These are phyloP conservation scores for Buathra laborator DNA, from an alignment of 2,888 invertebrate genomes.

Conservation along the genomic window DNA sequence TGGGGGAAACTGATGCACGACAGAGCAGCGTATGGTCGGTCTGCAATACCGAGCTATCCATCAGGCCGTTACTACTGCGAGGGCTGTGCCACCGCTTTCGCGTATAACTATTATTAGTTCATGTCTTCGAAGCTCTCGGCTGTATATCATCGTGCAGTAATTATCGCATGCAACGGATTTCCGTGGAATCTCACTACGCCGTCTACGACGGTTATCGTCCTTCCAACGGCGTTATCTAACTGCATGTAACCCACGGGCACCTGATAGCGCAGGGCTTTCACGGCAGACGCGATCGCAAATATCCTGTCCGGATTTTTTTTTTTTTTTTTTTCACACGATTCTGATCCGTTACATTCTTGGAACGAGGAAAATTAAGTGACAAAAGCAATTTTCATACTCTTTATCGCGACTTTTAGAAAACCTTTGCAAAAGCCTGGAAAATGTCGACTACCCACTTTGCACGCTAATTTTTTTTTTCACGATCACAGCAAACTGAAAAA, in stretches of 20 bases:
- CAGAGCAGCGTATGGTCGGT: neutral
- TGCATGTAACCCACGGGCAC: neutral
- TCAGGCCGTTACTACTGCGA: slow-evolving; percentile 8
- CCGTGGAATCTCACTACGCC: slow-evolving; percentile 19
- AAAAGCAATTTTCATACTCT: no score
- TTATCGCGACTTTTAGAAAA: no score
- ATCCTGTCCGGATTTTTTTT: neutral
- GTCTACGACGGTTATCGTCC: slow-evolving; percentile 27
- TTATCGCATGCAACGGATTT: slow-evolving; percentile 31
- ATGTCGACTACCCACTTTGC: no score
- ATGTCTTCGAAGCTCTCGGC: slow-evolving; percentile 10
- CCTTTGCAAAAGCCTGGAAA: no score
- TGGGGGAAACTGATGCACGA: neutral
- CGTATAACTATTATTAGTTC: slow-evolving; percentile 30
- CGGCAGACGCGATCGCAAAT: neutral
- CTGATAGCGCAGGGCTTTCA: slow-evolving; percentile 1
- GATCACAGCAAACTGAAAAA: no score
- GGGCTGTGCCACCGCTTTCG: neutral
- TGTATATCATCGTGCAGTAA: slow-evolving; percentile 27
- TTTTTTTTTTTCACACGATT: neutral
- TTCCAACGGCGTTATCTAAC: slow-evolving; percentile 28
- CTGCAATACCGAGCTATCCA: slow-evolving; percentile 1
- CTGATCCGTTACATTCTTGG: no score
- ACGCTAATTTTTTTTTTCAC: no score
- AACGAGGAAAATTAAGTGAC: no score